phyloP scores from a whole-genome alignment of 2,888 invertebrate genomes.

The Sminthurides aquaticus region DNA sequence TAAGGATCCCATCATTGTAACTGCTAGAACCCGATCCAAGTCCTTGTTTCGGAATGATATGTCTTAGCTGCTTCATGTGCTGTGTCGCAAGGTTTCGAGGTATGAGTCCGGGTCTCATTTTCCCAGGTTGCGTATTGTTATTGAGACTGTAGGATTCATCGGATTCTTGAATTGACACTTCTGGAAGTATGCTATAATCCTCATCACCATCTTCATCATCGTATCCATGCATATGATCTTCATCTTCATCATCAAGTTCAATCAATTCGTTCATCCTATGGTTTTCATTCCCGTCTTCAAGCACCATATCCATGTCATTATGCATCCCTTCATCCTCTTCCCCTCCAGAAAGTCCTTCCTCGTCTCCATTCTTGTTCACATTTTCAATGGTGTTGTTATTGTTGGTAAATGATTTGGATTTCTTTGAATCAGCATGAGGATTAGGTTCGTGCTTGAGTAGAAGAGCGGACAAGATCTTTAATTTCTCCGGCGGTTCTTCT shows the following conservation, averaged over 20 bases:
- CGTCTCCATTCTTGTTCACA: constrained; percentile 1
- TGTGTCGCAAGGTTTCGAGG: neutral
- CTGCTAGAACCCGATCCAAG: constrained; percentile 17
- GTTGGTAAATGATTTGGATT: constrained; percentile 18
- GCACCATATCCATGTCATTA: constrained; percentile 29
- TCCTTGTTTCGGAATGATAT: constrained; percentile 31
- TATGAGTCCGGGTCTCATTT: constrained; percentile 2
- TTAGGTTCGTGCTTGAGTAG: constrained; percentile 10
- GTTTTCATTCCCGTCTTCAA: constrained; percentile 3
- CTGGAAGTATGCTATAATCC: constrained; percentile 39
- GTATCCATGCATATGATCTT: constrained; percentile 25
- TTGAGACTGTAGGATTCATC: constrained; percentile 39
- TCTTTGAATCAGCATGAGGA: neutral
- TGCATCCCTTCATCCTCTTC: constrained; percentile 27
- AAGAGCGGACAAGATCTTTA: constrained; percentile 20
- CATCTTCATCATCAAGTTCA: constrained; percentile 26
- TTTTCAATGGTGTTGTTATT: constrained; percentile 16
- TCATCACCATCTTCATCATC: constrained; percentile 39
- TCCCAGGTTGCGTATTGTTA: constrained; percentile 27
- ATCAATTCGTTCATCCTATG: constrained; percentile 14
- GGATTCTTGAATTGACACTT: constrained; percentile 39
- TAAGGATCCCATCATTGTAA: constrained; percentile 38
- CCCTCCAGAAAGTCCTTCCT: constrained; percentile 11
- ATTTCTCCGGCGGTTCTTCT: constrained; percentile 14
- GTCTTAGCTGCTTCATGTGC: constrained; percentile 31